phyloP scores from a whole-genome alignment of 2,797 vertebrate genomes.

The Mastacembelus armatus region DNA sequence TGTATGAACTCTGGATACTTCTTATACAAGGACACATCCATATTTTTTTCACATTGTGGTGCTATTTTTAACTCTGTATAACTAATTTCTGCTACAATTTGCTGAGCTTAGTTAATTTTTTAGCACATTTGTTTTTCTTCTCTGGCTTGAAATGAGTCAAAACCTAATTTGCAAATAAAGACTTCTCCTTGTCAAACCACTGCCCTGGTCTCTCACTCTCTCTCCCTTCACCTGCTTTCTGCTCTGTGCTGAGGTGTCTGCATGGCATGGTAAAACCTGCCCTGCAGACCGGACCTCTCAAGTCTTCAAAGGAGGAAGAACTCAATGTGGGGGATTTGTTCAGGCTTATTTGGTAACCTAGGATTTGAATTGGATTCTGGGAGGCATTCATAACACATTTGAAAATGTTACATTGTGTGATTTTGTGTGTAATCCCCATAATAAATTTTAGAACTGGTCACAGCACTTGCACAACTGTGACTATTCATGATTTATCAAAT shows the following conservation, averaged over 20 bases:
- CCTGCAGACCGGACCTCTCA: constrained; percentile 85
- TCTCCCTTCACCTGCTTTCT: constrained; percentile 26
- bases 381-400: constrained; percentile 88
- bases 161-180: constrained; percentile 49
- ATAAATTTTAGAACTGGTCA: constrained; percentile 85
- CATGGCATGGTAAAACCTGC: constrained; percentile 82
- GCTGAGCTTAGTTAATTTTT: too few relatives aligned
- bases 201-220: constrained; percentile 6
- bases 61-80: too few relatives aligned
- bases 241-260: constrained; percentile 74
- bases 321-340: constrained; percentile 87
- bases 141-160: constrained; percentile 21
- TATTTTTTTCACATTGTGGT: background rate
- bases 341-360: constrained; percentile 89
- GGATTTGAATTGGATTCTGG: constrained; percentile 88
- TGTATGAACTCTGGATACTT: constrained; percentile 27
- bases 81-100: too few relatives aligned
- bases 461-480: constrained; percentile 80
- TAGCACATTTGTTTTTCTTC: background rate
- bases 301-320: constrained; percentile 87
- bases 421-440: constrained; percentile 88
- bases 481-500: constrained; percentile 83
- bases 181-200: constrained; percentile 18
- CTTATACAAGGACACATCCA: constrained; percentile 21
- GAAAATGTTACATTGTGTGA: constrained; percentile 87